Evolutionary conservation across 1,140 invertebrate genomes (phyloP), one percentile per base, ranked within the genome.

Genomic region (Drosophila lini): DNA sequence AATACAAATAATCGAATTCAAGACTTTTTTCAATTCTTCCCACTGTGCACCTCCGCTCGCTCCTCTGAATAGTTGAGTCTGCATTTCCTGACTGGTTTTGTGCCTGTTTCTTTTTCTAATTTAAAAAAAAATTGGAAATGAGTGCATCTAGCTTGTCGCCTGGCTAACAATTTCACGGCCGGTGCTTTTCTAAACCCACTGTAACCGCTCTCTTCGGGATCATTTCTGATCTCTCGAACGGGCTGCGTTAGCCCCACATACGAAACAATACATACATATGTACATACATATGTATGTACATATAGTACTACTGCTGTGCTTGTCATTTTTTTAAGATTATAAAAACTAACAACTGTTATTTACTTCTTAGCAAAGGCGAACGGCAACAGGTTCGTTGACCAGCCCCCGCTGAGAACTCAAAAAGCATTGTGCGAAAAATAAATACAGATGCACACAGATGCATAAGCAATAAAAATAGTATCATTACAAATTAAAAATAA

Each of bases 321-420:
- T 60, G 50, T 52, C 57, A 61, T 70, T 78, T 69, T 78, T 65
- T 67, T 25, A 81, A 58, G 79, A 81, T 78, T 81, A 78, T 69
- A 81, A 74, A 82, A 74, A 75, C 70, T 78, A 78, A 75, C 75
- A 78, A 65, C 38, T 78, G 69, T 64, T 74, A 59, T 69, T 70
- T 79, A 67, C 61, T 67, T 70, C 61, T 74, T 71, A 79, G 59
- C 63, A 61, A 55, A 68, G 48, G 58, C 57, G 42, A 78, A 65
- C 25, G 16, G 59, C 56, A 55, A 56, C 58, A 82, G 58, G 80
- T 82, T 82, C 75, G 70, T 76, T 83, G 80, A 82, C 80, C 80
- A 78, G 71, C 34, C 38, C 56, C 11, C 31, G 38, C 7, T 22
- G 44, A 75, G 48, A 16, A 6, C 28, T 25, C 1, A 48, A 10